Conservation (phyloP, 2,888 invertebrate species). For the Notodonta ziczac region DNA sequence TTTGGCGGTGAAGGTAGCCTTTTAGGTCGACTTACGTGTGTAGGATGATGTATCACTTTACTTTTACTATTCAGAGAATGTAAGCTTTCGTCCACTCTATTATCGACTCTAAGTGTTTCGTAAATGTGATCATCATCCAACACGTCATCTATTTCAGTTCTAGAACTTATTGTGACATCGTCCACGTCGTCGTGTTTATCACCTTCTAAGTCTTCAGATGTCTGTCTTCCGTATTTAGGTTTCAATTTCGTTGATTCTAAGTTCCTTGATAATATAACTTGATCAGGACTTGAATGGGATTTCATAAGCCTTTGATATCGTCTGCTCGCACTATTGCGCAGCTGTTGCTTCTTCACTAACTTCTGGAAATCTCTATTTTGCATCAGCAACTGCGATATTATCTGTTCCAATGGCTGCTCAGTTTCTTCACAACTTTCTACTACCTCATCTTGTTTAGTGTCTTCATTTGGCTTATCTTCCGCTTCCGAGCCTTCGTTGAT, state of each 20-base stretch:
- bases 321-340: constrained; percentile 79
- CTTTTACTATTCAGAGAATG: constrained; percentile 62
- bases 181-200: constrained; percentile 44
- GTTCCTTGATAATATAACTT: constrained; percentile 72
- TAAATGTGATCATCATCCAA: constrained; percentile 85
- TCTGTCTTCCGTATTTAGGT: constrained; percentile 68
- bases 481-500: constrained; percentile 74
- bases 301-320: constrained; percentile 83
- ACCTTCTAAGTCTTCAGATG: constrained; percentile 63
- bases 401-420: constrained; percentile 88
- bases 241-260: constrained; percentile 60
- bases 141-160: constrained; percentile 48
- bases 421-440: constrained; percentile 64
- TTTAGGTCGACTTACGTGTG: constrained; percentile 58
- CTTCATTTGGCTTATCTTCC: constrained; percentile 60
- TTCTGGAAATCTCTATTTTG: constrained; percentile 93
- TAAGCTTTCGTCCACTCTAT: constrained; percentile 57
- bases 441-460: constrained; percentile 46
- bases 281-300: constrained; percentile 80
- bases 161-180: constrained; percentile 41
- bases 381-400: constrained; percentile 92
- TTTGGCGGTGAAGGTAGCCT: constrained; percentile 68
- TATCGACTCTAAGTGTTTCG: constrained; percentile 82
- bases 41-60: constrained; percentile 64
- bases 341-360: constrained; percentile 89